Base-by-base conservation (phyloP, 2,888 invertebrate species). In the Dryobota labecula region DNA sequence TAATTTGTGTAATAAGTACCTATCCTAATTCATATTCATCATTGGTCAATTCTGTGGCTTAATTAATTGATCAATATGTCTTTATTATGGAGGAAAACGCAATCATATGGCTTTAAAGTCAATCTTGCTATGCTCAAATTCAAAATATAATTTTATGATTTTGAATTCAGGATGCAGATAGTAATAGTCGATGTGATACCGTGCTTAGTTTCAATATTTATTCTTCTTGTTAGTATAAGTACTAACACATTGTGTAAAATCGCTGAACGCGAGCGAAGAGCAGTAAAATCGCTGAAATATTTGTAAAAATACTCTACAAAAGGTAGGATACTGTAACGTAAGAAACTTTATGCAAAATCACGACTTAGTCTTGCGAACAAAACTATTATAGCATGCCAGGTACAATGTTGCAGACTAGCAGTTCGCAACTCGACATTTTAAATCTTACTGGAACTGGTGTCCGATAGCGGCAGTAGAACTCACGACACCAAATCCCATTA, bases 401-500 rank as follows among this genome's bases (percentile, higher is more conserved):
- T 81, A 90, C 87, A 88, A 87, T 84, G 90, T 90, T 77, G 86
- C 84, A 38, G 72, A 69, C 78, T 71, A 74, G 87, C 87, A 86
- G 88, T 91, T 91, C 76, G 79, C 86, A 87, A 91, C 84, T 89
- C 85, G 84, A 87, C 89, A 86, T 90, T 90, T 90, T 87, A 90
- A 90, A 90, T 87, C 81, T 86, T 72, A 61, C 63, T 78, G 82
- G 73, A 87, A 90, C 84, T 82, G 82, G 89, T 85, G 90, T 88
- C 88, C 88, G 76, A 77, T 73, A 76, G 79, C 75, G 74, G 63
- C 63, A 76, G 78, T 77, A 78, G 69, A 85, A 78, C 79, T 84
- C 84, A 82, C 80, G 87, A 90, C 90, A 91, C 91, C 90, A 89
- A 93, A 95, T 91, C 93, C 93, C 92, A 95, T 95, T 96, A 95